Base-by-base conservation (phyloP, 2,888 invertebrate genomes). In the Platycheirus rosarum region DNA sequence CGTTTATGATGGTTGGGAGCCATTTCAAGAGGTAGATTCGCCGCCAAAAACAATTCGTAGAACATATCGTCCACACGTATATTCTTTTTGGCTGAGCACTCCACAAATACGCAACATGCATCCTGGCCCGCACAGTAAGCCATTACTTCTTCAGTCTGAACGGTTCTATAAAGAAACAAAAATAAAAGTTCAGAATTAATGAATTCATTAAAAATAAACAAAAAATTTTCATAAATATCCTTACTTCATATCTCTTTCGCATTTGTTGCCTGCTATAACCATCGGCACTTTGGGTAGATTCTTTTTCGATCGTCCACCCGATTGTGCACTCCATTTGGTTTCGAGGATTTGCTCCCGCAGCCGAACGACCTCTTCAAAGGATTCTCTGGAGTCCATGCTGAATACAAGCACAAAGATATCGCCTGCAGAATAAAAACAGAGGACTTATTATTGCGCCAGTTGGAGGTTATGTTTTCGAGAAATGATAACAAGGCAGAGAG, bases 251-350 rank as follows among this genome's bases (percentile, higher is more conserved):
- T 96, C 96, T 87, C 92, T 93, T 91, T 97, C 97, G 89, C 95
- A 94, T 91, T 97, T 97, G 89, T 97, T 97, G 63, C 96, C 97
- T 1, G 96, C 96, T 78, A 97, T 93, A 62, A 97, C 94, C 94
- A 97, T 96, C 42, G 96, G 96, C 51, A 96, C 95, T 88, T 94
- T 92, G 20, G 94, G 93, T 68, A 93, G 91, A 87, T 93, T 93
- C 86, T 94, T 92, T 88, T 94, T 92, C 87, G 91, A 87, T 8
- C 93, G 90, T 60, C 93, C 92, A 7, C 91, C 91, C 82, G 94
- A 93, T 7, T 57, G 57, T 2, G 95, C 95, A 86, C 94, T 94
- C 86, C 94, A 93, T 90, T 96, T 95, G n/a, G 95, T 95, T 91
- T 96, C 95, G 86, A 96, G 91, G 88, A 96, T 95, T 91, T 96